Base-by-base conservation (phyloP, 2,888 invertebrate genomes). In the Watsonalla cultraria region DNA sequence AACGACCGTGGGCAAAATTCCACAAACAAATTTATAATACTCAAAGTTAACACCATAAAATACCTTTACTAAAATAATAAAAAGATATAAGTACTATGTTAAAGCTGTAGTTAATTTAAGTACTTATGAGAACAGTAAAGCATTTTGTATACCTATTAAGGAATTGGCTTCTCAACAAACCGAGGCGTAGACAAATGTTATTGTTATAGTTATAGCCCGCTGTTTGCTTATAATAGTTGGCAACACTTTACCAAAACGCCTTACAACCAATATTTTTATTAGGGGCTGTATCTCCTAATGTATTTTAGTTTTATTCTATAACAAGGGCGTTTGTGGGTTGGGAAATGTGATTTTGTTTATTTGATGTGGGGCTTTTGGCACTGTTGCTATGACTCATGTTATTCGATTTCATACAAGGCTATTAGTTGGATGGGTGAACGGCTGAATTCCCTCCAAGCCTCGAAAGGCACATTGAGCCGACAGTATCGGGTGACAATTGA, bases 191-290 rank as follows among this genome's bases (percentile, higher is more conserved):
- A 80, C 76, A 79, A 82, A 80, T 76, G 79, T 86, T 83, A 88
- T 76, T 76, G 80, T 85, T 85, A 87, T 79, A 77, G 83, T 84
- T 84, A 85, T 84, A 78, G 76, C 69, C 61, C 64, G 76, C 79
- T 77, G 77, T 76, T 72, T 69, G 70, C 74, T 78, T 62, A 76
- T 76, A 76, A 80, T 82, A 78, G 76, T 75, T 80, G 76, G 72
- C 72, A 79, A 81, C 82, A 83, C 81, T 84, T 82, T 72, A 70
- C 60, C 70, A 58, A 64, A 62, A 71, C 65, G 63, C 68, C 58
- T 71, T 69, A 61, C 64, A 67, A 65, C 71, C 61, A 68, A 75
- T 68, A 68, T 67, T 72, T 69, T 72, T 71, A 66, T 68, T 53
- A 55, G 59, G 61, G 63, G 53, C 62, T 57, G 62, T 64, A 65